phyloP scores from a whole-genome alignment of 2,797 vertebrate species.

The Spinus pinus region DNA sequence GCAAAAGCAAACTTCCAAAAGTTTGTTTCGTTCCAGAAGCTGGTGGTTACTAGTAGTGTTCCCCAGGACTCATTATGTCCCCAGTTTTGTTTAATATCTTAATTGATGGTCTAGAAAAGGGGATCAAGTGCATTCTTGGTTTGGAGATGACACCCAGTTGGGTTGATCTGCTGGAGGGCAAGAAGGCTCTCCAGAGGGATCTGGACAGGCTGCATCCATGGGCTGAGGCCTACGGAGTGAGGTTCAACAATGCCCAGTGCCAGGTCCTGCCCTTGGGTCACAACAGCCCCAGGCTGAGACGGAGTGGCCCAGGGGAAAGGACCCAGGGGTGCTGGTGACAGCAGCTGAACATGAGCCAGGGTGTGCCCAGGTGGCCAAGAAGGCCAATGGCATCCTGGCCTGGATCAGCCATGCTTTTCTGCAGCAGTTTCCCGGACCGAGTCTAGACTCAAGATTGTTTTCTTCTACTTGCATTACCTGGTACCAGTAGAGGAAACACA shows the following conservation, averaged over 20 bases:
- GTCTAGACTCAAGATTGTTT: background rate
- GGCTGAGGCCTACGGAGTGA: background rate
- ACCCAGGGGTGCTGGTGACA: background rate
- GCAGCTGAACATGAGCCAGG: background rate
- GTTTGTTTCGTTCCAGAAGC: background rate
- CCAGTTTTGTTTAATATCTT: background rate
- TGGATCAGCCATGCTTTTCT: background rate
- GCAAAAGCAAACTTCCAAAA: background rate
- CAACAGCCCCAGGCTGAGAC: background rate
- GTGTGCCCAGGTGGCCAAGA: background rate
- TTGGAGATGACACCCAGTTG: rapidly evolving
- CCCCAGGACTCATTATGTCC: background rate
- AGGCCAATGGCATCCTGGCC: background rate
- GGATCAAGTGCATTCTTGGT: background rate
- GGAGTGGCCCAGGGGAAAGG: background rate
- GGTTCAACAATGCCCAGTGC: background rate
- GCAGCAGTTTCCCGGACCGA: background rate
- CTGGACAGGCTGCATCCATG: background rate
- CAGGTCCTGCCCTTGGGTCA: background rate
- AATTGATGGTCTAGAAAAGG: background rate
- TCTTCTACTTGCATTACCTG: background rate
- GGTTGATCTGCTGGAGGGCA: background rate
- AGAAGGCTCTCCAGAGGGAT: background rate
- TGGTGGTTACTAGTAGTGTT: background rate
- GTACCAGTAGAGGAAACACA: background rate